phyloP scores from a whole-genome alignment of 2,797 vertebrate species.

The Phoxinus dragarum region DNA sequence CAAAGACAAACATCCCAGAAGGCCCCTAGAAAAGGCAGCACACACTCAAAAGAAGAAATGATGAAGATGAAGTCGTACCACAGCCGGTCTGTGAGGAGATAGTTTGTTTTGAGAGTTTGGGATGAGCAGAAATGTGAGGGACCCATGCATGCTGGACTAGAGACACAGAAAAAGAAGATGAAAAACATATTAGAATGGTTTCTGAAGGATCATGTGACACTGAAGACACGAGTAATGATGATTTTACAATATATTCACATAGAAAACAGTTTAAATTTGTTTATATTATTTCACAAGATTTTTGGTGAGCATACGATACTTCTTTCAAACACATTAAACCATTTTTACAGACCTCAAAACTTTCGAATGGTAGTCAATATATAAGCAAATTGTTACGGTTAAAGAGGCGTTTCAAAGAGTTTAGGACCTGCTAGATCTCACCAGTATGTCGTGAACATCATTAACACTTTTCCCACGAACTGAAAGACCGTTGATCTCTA shows the following conservation, averaged over 20 bases:
- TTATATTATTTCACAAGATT: neutral
- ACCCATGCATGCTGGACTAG: conserved; percentile 95
- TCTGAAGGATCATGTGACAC: neutral
- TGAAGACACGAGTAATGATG: neutral
- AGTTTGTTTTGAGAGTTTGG: conserved; percentile 89
- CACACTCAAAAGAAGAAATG: neutral
- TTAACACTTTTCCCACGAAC: conserved; percentile 95
- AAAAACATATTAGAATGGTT: neutral
- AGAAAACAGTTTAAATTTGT: neutral
- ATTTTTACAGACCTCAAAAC: neutral
- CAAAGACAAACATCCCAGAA: neutral
- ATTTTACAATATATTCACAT: neutral
- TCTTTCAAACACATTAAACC: neutral
- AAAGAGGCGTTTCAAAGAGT: neutral
- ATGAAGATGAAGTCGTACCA: conserved; percentile 82
- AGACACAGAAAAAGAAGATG: conserved; percentile 39
- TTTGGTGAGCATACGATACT: neutral
- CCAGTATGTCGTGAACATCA: conserved; percentile 94
- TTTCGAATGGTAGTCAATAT: neutral
- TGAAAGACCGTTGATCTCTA: conserved; percentile 92
- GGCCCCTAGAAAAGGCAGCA: neutral
- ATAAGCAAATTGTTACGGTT: neutral
- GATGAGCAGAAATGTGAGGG: conserved; percentile 93
- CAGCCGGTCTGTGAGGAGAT: conserved; percentile 85
- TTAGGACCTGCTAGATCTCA: conserved; percentile 78